phyloP scores from a whole-genome alignment of 2,888 invertebrate genomes.

The Phaonia tiefii region DNA sequence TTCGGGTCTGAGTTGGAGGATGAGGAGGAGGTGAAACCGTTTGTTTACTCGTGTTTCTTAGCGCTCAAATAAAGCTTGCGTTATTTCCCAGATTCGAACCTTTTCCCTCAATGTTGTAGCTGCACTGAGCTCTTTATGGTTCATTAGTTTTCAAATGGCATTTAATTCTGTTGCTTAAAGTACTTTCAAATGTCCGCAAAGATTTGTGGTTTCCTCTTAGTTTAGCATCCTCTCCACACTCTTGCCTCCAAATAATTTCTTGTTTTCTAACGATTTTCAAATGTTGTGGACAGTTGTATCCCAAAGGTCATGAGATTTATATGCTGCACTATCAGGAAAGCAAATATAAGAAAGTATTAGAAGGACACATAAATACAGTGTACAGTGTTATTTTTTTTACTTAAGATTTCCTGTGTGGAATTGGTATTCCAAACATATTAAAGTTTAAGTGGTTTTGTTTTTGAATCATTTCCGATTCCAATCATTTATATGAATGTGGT shows the following conservation, averaged over 20 bases:
- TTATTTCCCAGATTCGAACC: background rate
- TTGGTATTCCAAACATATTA: background rate
- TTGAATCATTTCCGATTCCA: background rate
- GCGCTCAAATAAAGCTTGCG: conserved; percentile 22
- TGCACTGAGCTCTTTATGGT: conserved; percentile 20
- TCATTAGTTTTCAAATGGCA: conserved; percentile 42
- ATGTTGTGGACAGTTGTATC: conserved; percentile 22
- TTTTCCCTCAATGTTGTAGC: background rate
- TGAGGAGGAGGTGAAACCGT: background rate
- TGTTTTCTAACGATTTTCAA: background rate
- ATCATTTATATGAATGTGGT: too few species aligned
- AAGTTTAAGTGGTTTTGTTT: background rate
- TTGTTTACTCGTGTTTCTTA: background rate
- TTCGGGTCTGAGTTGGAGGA: background rate
- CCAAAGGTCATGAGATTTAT: conserved; percentile 28
- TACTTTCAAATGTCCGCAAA: conserved; percentile 22
- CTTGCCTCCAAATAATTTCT: background rate
- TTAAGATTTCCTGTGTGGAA: conserved; percentile 8
- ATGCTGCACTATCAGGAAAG: conserved; percentile 22
- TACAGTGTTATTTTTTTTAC: background rate
- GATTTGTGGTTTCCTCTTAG: conserved; percentile 39
- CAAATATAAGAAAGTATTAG: too few species aligned
- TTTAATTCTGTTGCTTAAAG: conserved; percentile 21
- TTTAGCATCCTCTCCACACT: background rate
- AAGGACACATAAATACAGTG: conserved; percentile 6